Base-by-base conservation (phyloP, 2,888 invertebrate species). In the Lycophotia porphyrea region DNA sequence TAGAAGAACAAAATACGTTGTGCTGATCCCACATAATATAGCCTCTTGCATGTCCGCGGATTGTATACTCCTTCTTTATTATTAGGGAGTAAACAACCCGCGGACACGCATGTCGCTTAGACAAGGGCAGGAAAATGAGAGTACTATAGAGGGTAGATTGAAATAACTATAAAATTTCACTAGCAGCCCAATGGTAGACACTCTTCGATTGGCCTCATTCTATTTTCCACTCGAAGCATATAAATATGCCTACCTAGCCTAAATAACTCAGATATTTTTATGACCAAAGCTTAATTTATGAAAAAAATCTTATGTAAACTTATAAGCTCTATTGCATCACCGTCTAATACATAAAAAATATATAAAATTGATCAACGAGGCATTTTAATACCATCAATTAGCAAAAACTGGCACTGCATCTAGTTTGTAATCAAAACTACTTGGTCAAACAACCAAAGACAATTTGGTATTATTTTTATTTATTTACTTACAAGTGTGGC, bases 401-500 rank as follows among this genome's bases (percentile, higher is more conserved):
- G 47, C 61, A 49, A 36, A 42, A 67, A 15, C 72, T 52, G 9
- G 18, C 60, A 64, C 9, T 55, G 36, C 15, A 36, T 42, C 42
- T 27, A 55, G 21, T 58, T 55, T 68, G 36, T 82, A 49, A 69
- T 72, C 49, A 60, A 83, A 72, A 69, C 77, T 81, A 44, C 42
- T 71, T 81, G 71, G 64, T 77, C 36, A 68, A 52, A 49, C 15
- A 81, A 75, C 68, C 80, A 87, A 70, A 82, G 82, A 80, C 64
- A 81, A 81, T 49, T 71, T 61, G 31, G 60, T 55, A 75, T 36
- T 82, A 58, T 58, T 80, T 84, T 80, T 87, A 91, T 79, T 80
- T 86, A 74, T 83, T 86, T 89, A 91, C 92, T 94, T 89, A 94
- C 93, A 89, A 90, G 84, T 58, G 90, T 85, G 70, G 89, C 83